Evolutionary conservation across 2,113 vertebrate species (phyloP).

Genomic region (Oryzias melastigma): DNA sequence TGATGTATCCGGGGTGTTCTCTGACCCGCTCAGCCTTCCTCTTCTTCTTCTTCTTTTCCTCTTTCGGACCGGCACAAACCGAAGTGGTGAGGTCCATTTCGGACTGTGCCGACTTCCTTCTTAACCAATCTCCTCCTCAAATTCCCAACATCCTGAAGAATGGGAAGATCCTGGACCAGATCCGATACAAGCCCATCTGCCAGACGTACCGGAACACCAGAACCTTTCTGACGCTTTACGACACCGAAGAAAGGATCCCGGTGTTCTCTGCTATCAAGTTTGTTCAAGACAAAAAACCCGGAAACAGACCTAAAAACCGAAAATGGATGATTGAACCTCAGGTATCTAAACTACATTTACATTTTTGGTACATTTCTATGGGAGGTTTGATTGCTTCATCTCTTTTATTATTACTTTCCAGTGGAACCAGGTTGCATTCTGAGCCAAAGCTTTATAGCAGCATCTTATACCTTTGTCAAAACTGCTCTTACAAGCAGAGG

Average conservation of each 20-base stretch:
- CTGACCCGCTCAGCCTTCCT: too few species aligned
- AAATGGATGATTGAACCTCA: neutral
- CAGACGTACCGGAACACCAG: neutral
- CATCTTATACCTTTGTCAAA: too few species aligned
- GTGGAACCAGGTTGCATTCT: too few species aligned
- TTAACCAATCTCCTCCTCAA: neutral
- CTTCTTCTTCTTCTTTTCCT: too few species aligned
- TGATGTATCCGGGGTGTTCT: neutral
- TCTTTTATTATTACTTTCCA: too few species aligned
- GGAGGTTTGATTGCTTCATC: neutral
- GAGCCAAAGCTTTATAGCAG: too few species aligned
- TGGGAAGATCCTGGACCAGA: slow-evolving; percentile 2
- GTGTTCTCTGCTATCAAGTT: slow-evolving; percentile 48
- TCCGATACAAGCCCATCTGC: slow-evolving; percentile 36
- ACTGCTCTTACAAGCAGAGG: too few species aligned
- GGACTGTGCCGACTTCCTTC: slow-evolving; percentile 10
- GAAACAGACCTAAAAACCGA: accelerated
- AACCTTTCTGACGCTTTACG: slow-evolving; percentile 36
- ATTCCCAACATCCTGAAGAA: neutral
- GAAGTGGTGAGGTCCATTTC: neutral
- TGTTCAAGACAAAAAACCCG: accelerated
- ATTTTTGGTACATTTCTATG: neutral
- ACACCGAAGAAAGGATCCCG: slow-evolving; percentile 31
- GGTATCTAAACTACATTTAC: too few species aligned
- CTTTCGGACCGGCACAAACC: neutral